phyloP scores from a whole-genome alignment of 2,888 invertebrate genomes.

The Nycteola revayana region DNA sequence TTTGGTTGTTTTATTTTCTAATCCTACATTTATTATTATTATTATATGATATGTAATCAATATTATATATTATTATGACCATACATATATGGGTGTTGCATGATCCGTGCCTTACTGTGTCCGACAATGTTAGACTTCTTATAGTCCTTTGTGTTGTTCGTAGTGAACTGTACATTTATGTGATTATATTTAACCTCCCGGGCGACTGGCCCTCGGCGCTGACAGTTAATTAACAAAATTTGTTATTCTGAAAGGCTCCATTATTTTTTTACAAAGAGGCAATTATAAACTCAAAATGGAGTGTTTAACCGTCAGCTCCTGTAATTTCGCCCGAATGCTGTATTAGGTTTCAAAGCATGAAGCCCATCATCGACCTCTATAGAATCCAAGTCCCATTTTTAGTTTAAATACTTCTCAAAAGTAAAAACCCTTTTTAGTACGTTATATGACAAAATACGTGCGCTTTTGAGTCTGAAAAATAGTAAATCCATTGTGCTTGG shows the following conservation, averaged over 20 bases:
- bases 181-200: slow-evolving; percentile 51
- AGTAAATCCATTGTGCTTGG: slow-evolving; percentile 73
- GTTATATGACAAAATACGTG: slow-evolving; percentile 58
- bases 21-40: slow-evolving; percentile 47
- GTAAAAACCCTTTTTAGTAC: slow-evolving; percentile 61
- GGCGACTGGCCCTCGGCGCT: slow-evolving; percentile 60
- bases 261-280: slow-evolving; percentile 19
- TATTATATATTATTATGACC: slow-evolving; percentile 58
- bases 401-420: slow-evolving; percentile 58
- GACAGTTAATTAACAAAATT: slow-evolving; percentile 63
- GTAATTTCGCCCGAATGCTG: slow-evolving; percentile 50
- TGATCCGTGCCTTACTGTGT: slow-evolving; percentile 79
- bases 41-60: slow-evolving; percentile 44
- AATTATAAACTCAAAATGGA: slow-evolving; percentile 23
- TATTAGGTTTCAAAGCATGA: slow-evolving; percentile 74
- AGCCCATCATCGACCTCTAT: slow-evolving; percentile 60
- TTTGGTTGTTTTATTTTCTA: slow-evolving; percentile 40
- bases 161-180: slow-evolving; percentile 71
- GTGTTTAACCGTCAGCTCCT: slow-evolving; percentile 72
- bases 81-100: slow-evolving; percentile 78
- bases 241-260: slow-evolving; percentile 23
- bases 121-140: slow-evolving; percentile 75
- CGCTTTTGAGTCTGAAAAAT: slow-evolving; percentile 61
- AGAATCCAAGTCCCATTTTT: slow-evolving; percentile 55
- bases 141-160: slow-evolving; percentile 79